A percentile compares a stretch with the other conserved stretches of the same genome.
Conservation (phyloP, 1,140 invertebrate species). For the Drosophila santomea region DNA sequence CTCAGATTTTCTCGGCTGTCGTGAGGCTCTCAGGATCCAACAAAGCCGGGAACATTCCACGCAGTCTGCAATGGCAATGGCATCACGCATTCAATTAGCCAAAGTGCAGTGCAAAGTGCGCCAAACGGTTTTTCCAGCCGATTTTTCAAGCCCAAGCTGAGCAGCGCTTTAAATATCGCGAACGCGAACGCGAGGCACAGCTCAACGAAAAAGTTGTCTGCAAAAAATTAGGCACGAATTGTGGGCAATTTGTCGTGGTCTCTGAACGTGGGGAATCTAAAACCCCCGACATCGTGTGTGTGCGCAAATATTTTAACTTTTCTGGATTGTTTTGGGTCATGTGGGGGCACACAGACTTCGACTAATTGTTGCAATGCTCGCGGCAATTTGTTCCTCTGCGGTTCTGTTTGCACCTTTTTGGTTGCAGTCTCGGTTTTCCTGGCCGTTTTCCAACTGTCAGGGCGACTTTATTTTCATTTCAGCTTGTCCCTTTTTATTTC, state of each 20-base stretch:
- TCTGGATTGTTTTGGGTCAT: conserved; percentile 26
- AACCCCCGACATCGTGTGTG: conserved; percentile 15
- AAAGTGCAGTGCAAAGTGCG: conserved; percentile 28
- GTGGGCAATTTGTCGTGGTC: conserved; percentile 68
- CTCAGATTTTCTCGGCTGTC: conserved; percentile 4
- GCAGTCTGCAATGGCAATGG: conserved; percentile 3
- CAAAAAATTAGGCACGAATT: conserved; percentile 68
- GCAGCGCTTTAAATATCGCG: conserved; percentile 3
- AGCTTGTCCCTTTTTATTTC: background rate
- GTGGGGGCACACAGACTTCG: conserved; percentile 11
- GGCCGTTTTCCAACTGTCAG: conserved; percentile 64
- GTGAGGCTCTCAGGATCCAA: background rate
- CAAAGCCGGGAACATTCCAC: conserved; percentile 6
- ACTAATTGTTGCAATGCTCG: conserved; percentile 71
- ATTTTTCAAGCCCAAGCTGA: conserved; percentile 20
- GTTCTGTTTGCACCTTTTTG: conserved; percentile 56
- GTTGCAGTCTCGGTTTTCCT: conserved; percentile 10
- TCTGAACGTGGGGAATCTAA: conserved; percentile 10
- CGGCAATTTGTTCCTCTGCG: conserved; percentile 43
- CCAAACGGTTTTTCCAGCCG: background rate
- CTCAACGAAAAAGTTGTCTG: conserved; percentile 38
- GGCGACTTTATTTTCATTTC: conserved; percentile 41
- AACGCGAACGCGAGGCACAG: conserved; percentile 1
- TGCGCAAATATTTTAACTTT: conserved; percentile 59
- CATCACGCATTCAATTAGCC: conserved; percentile 40